Conservation (phyloP, 1,140 invertebrate genomes). For the Propsilocerus akamusi region DNA sequence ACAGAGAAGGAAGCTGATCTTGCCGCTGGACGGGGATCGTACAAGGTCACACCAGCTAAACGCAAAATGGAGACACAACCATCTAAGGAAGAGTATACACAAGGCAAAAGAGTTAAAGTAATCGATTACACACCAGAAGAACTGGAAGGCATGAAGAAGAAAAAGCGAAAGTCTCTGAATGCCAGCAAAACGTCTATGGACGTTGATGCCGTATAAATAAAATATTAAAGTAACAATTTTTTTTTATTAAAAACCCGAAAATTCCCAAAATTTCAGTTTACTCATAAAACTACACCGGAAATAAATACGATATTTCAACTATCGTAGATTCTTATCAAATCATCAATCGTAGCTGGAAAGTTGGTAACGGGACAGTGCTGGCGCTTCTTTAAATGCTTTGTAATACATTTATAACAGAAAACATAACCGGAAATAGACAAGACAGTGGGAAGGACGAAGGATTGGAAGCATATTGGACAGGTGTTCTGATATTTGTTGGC, state of each 20-base stretch:
- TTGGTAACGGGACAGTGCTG: conserved; percentile 16
- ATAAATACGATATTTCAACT: not conserved
- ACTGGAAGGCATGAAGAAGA: not conserved
- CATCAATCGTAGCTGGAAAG: conserved; percentile 17
- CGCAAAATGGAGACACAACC: conserved; percentile 62
- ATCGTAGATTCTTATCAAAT: conserved; percentile 20
- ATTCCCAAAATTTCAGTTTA: no score
- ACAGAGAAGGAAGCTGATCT: conserved; percentile 77
- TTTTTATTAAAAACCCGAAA: not conserved
- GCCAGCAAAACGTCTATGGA: not conserved
- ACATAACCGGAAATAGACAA: conserved; percentile 21
- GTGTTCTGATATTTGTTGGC: conserved; percentile 8
- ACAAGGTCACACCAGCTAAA: conserved; percentile 42
- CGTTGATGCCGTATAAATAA: not conserved
- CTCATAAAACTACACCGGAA: not conserved
- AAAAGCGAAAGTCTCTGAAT: not conserved
- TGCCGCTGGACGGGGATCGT: conserved; percentile 74
- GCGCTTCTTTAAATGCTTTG: conserved; percentile 14
- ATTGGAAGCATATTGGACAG: conserved; percentile 17
- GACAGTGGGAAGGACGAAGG: conserved; percentile 16
- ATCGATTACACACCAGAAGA: conserved; percentile 9
- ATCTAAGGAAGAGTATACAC: conserved; percentile 17
- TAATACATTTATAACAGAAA: conserved; percentile 22
- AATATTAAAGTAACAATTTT: not conserved
- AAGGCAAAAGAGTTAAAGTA: conserved; percentile 18